phyloP scores from a whole-genome alignment of 2,113 vertebrate species.

The human region GRCh38 chr9:122483501-122484000 shows the following conservation, averaged over 20 bases:
- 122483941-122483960: background rate
- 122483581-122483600: background rate
- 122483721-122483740: background rate
- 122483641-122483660: background rate
- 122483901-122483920: background rate
- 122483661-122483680: background rate
- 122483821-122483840: background rate
- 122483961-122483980: background rate
- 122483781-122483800: background rate
- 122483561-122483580: background rate
- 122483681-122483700: background rate
- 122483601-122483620: background rate
- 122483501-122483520: background rate
- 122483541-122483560: background rate
- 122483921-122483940: background rate
- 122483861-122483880: background rate
- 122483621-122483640: background rate
- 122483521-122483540: background rate
- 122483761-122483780: background rate
- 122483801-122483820: background rate
- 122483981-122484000: background rate
- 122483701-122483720: background rate
- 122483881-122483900: background rate
- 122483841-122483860: background rate
- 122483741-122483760: background rate